A percentile compares a stretch with the other conserved stretches of the same genome.
These are phyloP conservation scores for Thysanoteuthis rhombus DNA, from an alignment of 2,888 invertebrate genomes.

Conservation along the genomic window DNA sequence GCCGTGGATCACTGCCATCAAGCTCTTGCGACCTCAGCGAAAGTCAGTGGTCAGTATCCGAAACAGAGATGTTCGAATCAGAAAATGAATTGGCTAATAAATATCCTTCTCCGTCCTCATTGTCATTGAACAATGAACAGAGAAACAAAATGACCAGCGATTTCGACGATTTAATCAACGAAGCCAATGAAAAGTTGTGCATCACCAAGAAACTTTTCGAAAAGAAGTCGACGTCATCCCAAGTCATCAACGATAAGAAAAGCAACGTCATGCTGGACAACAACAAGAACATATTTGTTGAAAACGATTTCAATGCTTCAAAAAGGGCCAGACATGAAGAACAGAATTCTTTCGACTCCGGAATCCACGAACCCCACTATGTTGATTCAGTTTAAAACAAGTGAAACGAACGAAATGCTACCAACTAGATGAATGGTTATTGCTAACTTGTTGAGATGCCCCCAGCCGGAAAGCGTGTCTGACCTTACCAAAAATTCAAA, in stretches of 20 bases:
- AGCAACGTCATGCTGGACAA: neutral
- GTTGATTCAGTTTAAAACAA: neutral
- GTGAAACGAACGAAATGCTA: neutral
- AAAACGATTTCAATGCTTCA: neutral
- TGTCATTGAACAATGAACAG: neutral
- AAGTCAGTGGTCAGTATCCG: conserved; percentile 54
- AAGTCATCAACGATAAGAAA: neutral
- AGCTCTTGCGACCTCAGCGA: conserved; percentile 49
- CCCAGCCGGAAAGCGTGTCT: neutral
- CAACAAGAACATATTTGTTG: conserved; percentile 20
- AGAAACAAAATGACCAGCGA: neutral
- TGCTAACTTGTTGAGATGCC: neutral
- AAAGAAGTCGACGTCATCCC: neutral
- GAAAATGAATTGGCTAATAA: conserved; percentile 42
- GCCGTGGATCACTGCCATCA: conserved; percentile 47
- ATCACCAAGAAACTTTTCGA: conserved; percentile 23
- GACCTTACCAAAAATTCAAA: neutral
- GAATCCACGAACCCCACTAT: conserved; percentile 45
- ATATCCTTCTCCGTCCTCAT: conserved; percentile 38
- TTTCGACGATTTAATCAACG: conserved; percentile 25
- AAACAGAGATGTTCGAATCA: conserved; percentile 52
- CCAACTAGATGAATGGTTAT: neutral
- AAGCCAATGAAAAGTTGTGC: conserved; percentile 21
- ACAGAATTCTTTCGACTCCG: conserved; percentile 52
- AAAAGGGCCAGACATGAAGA: conserved; percentile 35